Evolutionary conservation across 2,888 invertebrate species (phyloP).

Genomic region (Hybos culiciformis): DNA sequence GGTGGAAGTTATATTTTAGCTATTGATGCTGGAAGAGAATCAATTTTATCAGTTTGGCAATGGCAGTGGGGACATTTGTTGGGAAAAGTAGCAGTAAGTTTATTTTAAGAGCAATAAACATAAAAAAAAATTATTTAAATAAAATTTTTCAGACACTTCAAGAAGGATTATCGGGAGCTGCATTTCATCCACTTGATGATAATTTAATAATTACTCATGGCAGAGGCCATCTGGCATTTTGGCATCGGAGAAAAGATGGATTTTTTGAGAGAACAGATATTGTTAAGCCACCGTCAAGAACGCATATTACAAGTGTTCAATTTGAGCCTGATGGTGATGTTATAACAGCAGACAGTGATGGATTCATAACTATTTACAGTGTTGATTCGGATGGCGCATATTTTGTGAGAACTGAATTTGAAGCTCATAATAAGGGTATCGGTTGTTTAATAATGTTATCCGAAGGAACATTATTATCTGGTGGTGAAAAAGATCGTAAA

Average conservation of each 20-base stretch:
- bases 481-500: constrained; percentile 79
- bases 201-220: constrained; percentile 85
- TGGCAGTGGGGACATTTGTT: constrained; percentile 91
- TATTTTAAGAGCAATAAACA: neutral
- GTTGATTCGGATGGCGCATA: constrained; percentile 81
- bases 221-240: constrained; percentile 80
- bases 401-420: constrained; percentile 77
- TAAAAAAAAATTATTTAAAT: neutral
- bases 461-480: constrained; percentile 79
- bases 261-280: constrained; percentile 83
- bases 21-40: constrained; percentile 77
- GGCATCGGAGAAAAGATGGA: constrained; percentile 82
- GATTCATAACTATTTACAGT: constrained; percentile 81
- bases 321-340: constrained; percentile 87
- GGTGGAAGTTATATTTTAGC: constrained; percentile 82
- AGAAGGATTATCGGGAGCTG: constrained; percentile 76
- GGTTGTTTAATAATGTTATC: constrained; percentile 77
- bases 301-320: constrained; percentile 73
- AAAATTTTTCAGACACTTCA: constrained; percentile 56
- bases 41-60: constrained; percentile 86
- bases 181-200: constrained; percentile 84
- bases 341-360: constrained; percentile 83
- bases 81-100: constrained; percentile 80
- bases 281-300: constrained; percentile 76
- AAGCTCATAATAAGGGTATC: constrained; percentile 77